Evolutionary conservation across 2,797 vertebrate species (phyloP).

Genomic region (Melanotaenia parkinsoni): DNA sequence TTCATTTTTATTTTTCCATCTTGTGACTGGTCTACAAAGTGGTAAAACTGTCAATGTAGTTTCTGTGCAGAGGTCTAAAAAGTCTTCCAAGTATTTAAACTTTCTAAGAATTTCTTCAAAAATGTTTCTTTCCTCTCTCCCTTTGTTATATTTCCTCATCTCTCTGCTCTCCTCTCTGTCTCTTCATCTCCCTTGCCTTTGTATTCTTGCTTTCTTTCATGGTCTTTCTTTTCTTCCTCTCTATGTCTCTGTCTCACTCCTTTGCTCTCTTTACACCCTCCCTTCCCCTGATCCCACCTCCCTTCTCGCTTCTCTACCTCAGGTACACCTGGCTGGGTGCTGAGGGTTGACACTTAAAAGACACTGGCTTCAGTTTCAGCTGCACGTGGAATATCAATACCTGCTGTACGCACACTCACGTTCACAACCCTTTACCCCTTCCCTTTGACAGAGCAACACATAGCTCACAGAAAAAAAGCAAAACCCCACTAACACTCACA

Average conservation of each 20-base stretch:
- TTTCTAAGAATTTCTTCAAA: constrained; percentile 32
- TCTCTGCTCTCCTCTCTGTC: not conserved
- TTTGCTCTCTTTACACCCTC: constrained; percentile 27
- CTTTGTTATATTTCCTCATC: not conserved
- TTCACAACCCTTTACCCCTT: constrained; percentile 19
- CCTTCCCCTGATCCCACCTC: constrained; percentile 40
- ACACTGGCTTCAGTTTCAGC: constrained; percentile 68
- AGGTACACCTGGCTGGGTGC: constrained; percentile 72
- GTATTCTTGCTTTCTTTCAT: constrained; percentile 54
- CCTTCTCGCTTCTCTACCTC: constrained; percentile 49
- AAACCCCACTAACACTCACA: constrained; percentile 6
- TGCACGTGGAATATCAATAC: constrained; percentile 78
- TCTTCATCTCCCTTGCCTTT: constrained; percentile 34
- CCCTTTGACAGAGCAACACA: constrained; percentile 42
- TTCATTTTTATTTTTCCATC: not conserved
- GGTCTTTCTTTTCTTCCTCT: constrained; percentile 33
- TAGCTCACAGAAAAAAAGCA: constrained; percentile 18
- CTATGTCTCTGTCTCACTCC: constrained; percentile 39
- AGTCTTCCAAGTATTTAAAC: constrained; percentile 34
- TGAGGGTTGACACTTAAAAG: constrained; percentile 77
- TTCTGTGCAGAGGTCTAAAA: constrained; percentile 53
- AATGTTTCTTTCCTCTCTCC: constrained; percentile 31
- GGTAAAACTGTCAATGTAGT: constrained; percentile 27
- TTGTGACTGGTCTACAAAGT: constrained; percentile 8
- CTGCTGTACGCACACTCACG: constrained; percentile 19